phyloP scores from a whole-genome alignment of 2,888 invertebrate species.

The Ommatoiulus sabulosus region DNA sequence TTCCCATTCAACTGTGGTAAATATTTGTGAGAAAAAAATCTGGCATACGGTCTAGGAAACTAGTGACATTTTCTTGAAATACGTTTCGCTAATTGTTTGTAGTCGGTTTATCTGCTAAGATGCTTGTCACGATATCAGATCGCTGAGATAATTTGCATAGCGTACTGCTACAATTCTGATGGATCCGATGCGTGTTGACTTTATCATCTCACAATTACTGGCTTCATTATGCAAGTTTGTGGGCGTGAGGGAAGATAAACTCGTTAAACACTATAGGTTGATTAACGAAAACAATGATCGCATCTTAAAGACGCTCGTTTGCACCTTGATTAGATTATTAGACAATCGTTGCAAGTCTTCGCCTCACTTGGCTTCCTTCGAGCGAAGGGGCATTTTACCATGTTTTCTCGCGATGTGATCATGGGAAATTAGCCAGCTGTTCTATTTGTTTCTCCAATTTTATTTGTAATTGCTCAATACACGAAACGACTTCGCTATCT shows the following conservation, averaged over 20 bases:
- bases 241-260: not conserved
- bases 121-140: too few species aligned
- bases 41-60: too few species aligned
- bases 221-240: too few species aligned
- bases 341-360: not conserved
- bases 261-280: not conserved
- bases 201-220: not conserved
- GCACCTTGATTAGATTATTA: not conserved
- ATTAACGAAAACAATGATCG: conserved; percentile 22
- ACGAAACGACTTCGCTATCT: too few species aligned
- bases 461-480: too few species aligned
- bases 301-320: not conserved
- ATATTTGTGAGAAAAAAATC: too few species aligned
- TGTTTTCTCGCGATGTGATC: not conserved
- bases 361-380: not conserved
- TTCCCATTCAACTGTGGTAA: too few species aligned
- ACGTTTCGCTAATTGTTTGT: too few species aligned
- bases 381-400: not conserved
- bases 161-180: not conserved
- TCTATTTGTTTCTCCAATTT: not conserved
- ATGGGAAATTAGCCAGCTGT: not conserved
- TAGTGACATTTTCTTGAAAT: too few species aligned
- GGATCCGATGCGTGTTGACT: not conserved
- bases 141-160: not conserved
- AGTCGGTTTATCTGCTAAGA: too few species aligned